Base-by-base conservation (phyloP, 2,888 invertebrate species). In the Oligia fasciuncula region DNA sequence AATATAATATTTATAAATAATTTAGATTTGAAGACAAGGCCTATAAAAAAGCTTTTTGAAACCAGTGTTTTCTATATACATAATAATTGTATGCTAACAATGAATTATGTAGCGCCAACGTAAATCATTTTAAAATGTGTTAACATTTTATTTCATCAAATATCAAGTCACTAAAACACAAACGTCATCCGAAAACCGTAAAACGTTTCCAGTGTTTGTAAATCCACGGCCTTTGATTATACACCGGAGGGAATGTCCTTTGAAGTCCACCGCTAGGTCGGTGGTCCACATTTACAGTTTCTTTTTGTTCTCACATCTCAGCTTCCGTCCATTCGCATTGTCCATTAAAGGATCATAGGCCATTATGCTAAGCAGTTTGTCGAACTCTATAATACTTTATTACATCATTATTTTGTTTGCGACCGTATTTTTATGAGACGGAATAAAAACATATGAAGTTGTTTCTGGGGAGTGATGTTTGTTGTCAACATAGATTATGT, bases 251-350 rank as follows among this genome's bases (percentile, higher is more conserved):
- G 86, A 86, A 85, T 90, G 89, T 90, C 91, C 95, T 96, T 96
- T 96, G 96, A 96, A 91, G 95, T 95, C 85, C 83, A 87, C 95
- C 94, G 94, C 91, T 91, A 91, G 93, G 93, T 85, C 94, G 96
- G 96, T 96, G 96, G 96, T 96, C 96, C 90, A 91, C 91, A 92
- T 91, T 91, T 92, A 92, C 91, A 91, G 92, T 91, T 92, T 93
- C 92, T 91, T 92, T 93, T 93, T 95, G 95, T 95, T 95, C 85
- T 87, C 90, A 90, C 92, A 91, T 91, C 91, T 91, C 92, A 92
- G 94, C 93, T 96, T 96, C 95, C 95, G 94, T 93, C 93, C 93
- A 90, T 92, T 93, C 92, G 91, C 91, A 91, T 91, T 92, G 91
- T 91, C 92, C 94, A 95, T 94, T 94, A 93, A 90, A 90, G 92